Conservation (phyloP, 2,797 vertebrate species). For the Orestias chungarensis region DNA sequence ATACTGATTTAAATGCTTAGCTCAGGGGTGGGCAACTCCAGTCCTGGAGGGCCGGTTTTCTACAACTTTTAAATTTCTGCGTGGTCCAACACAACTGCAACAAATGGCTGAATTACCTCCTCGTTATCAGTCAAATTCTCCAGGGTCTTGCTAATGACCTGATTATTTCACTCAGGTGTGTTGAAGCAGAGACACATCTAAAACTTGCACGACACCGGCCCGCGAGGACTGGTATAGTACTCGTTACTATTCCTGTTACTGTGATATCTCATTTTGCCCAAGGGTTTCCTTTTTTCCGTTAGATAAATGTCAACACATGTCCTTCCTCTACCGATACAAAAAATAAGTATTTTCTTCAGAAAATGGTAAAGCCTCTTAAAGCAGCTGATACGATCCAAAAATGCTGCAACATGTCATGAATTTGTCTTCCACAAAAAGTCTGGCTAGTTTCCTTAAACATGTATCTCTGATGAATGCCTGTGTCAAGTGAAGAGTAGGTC, state of each 20-base stretch:
- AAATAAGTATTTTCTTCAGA: not conserved
- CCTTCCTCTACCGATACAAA: not conserved
- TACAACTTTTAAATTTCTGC: too few species aligned
- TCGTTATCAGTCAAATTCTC: too few species aligned
- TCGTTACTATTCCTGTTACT: conserved; percentile 36
- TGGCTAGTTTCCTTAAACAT: conserved; percentile 48
- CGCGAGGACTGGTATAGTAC: not conserved
- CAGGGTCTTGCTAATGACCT: too few species aligned
- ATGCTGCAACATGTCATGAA: not conserved
- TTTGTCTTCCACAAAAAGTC: conserved; percentile 18
- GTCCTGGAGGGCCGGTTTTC: too few species aligned
- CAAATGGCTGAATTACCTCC: too few species aligned
- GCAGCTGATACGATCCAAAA: not conserved
- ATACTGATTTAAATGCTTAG: too few species aligned
- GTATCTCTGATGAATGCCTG: conserved; percentile 28
- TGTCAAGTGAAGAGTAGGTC: conserved; percentile 24
- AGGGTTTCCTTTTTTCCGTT: conserved; percentile 36
- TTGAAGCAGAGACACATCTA: too few species aligned
- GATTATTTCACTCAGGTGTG: too few species aligned
- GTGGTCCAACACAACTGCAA: too few species aligned
- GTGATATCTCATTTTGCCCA: conserved; percentile 45
- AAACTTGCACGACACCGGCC: too few species aligned
- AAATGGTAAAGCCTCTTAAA: not conserved
- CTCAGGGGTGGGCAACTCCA: too few species aligned
- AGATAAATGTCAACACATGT: conserved; percentile 35